Base-by-base conservation (phyloP, 2,888 invertebrate species). In the Phengaris alcon region DNA sequence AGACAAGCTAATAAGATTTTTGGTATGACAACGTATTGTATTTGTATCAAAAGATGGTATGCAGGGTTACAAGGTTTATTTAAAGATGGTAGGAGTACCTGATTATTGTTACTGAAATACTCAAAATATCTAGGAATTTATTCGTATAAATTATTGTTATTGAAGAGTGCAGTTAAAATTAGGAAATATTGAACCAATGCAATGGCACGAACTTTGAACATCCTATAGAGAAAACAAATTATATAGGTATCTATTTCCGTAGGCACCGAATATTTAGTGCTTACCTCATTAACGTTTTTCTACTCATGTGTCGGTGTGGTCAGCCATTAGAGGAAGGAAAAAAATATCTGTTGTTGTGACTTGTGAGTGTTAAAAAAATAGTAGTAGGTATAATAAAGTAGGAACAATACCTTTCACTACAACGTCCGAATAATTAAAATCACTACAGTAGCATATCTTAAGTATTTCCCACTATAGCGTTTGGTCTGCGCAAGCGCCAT, bases 361-460 rank as follows among this genome's bases (percentile, higher is more conserved):
- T 12, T 52, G 12, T 35, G 35, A 55, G 55, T 64, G 10, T 35
- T 22, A 12, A 9, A n/a, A 48, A 35, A 22, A 22, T n/a, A 9
- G 13, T 57, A n/a, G 10, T 3, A 2, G 57, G 57, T 15, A 13
- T 22, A 48, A 70, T 6, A 70, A 51, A 48, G 70, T 15, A 51
- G 52, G 72, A 72, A 72, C 35, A 48, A 59, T 12, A 54, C 76
- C 78, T 77, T 79, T 79, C 79, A 76, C 78, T 48, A 68, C 46
- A 77, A 70, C 22, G 78, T 79, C 77, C 74, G 59, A 59, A 81
- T 80, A 82, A 83, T 84, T 83, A 83, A 82, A 81, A 79, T 74
- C 83, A 81, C 79, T 78, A 83, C 55, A 83, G 81, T 81, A 81
- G 88, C 89, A 85, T 89, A 89, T 88, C 88, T 84, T 73, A 82